Percentiles rank a stretch among this genome's conserved stretches.
Evolutionary conservation across 1,140 invertebrate genomes (phyloP).

Genomic region (Schlechtendalia chinensis): DNA sequence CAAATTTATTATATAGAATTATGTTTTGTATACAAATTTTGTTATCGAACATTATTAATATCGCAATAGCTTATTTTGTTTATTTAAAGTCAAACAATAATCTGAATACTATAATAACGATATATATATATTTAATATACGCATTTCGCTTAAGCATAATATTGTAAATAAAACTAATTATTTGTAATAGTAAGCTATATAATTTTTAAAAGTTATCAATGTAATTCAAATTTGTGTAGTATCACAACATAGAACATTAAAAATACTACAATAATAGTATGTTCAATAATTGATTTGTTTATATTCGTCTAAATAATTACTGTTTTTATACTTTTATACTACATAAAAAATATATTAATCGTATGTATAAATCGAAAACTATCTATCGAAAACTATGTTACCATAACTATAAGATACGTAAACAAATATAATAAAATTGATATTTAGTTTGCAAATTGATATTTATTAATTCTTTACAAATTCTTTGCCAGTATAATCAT

Average conservation of each 20-base stretch:
- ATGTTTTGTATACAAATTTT: conserved; percentile 27
- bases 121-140: background rate
- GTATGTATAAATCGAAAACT: background rate
- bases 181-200: conserved; percentile 4
- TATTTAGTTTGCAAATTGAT: background rate
- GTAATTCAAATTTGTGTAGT: background rate
- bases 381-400: conserved; percentile 18
- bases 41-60: conserved; percentile 25
- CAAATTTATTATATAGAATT: background rate
- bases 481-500: no score
- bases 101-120: background rate
- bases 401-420: conserved; percentile 15
- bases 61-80: conserved; percentile 13
- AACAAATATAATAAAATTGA: conserved; percentile 23
- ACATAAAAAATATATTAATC: conserved; percentile 26
- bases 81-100: background rate
- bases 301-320: conserved; percentile 10
- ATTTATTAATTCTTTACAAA: background rate
- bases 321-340: conserved; percentile 36
- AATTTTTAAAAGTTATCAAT: background rate
- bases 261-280: background rate
- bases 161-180: conserved; percentile 13
- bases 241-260: background rate
- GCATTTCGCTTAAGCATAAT: background rate
- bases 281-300: background rate